Evolutionary conservation across 2,888 invertebrate species (phyloP).

Genomic region (Drosophila setosimentum): DNA sequence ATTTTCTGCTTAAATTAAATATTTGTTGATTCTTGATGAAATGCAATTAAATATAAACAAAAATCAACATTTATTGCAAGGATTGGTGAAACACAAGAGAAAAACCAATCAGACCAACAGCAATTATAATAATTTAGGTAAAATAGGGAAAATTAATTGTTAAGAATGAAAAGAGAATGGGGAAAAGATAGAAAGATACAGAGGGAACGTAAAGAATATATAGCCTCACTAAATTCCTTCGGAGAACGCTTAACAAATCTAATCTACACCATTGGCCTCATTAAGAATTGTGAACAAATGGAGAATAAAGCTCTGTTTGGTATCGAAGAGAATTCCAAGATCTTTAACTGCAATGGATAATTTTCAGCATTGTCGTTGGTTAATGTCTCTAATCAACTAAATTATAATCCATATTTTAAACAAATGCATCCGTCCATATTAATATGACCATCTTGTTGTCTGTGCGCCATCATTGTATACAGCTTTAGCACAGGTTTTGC

Average conservation of each 20-base stretch:
- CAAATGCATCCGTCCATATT: background rate
- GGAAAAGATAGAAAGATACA: too few species aligned
- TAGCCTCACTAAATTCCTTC: background rate
- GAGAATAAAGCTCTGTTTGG: background rate
- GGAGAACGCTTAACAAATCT: background rate
- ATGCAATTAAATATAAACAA: background rate
- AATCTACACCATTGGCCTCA: background rate
- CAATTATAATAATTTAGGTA: background rate
- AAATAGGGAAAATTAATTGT: background rate
- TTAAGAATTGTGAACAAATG: background rate
- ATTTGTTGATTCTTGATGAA: too few species aligned
- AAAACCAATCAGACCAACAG: background rate
- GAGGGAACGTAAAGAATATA: too few species aligned
- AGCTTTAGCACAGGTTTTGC: slow-evolving; percentile 13
- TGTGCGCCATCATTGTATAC: background rate
- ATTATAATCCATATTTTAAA: background rate
- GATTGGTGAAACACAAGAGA: too few species aligned
- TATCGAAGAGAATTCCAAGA: background rate
- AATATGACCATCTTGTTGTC: background rate
- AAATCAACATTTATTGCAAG: background rate
- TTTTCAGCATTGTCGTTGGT: background rate
- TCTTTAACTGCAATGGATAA: background rate
- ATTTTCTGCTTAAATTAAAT: background rate
- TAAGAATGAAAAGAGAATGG: too few species aligned
- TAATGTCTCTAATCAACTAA: background rate